A percentile compares a stretch with the other conserved stretches of the same genome.
Conservation (phyloP, 2,888 invertebrate species). For the Willowsia nigromaculata region DNA sequence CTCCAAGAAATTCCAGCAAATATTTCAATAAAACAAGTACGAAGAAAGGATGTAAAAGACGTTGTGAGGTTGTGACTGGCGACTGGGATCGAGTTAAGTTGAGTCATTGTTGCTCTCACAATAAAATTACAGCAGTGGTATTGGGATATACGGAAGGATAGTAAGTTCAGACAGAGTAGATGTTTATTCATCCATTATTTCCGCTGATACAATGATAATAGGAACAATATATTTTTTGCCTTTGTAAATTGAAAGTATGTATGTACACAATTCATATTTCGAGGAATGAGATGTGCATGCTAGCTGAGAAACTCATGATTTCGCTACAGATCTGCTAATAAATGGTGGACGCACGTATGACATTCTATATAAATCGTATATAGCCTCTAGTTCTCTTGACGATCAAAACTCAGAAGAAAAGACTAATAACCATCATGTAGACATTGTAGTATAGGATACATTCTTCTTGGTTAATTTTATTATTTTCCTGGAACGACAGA, state of each 20-base stretch:
- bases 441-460: neutral
- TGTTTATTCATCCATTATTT: constrained; percentile 3
- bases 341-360: no score
- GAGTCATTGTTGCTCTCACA: constrained; percentile 28
- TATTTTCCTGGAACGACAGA: constrained; percentile 28
- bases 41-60: neutral
- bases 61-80: neutral
- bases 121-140: neutral
- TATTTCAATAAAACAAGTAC: neutral
- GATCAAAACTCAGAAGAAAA: neutral
- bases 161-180: neutral
- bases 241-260: neutral
- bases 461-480: neutral
- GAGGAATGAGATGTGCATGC: neutral
- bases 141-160: neutral
- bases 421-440: neutral
- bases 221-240: neutral
- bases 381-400: no score
- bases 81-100: neutral
- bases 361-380: no score
- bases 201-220: constrained; percentile 11
- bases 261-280: neutral
- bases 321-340: neutral
- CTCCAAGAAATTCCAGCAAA: neutral
- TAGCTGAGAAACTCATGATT: neutral